Evolutionary conservation across 92 coral and sea anemone species (phyloP).

Genomic region (Meandrina meandrites): DNA sequence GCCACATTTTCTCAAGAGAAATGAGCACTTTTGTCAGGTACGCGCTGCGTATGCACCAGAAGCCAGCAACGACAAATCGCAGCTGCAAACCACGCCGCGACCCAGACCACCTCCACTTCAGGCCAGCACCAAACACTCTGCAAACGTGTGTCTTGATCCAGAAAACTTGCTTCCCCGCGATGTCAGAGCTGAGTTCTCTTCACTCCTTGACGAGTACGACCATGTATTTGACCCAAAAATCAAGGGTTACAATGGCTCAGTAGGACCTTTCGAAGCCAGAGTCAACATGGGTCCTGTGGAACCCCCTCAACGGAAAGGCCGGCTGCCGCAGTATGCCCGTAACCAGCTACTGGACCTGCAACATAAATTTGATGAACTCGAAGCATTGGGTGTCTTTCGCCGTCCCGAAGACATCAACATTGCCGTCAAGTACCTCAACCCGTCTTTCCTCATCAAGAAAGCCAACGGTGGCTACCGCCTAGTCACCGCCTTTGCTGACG

Average conservation of each 20-base stretch:
- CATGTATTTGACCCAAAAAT: slow-evolving; percentile 50
- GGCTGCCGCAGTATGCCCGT: slow-evolving; percentile 63
- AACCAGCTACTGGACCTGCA: slow-evolving; percentile 42
- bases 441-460: slow-evolving; percentile 54
- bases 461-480: slow-evolving; percentile 48
- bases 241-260: slow-evolving; percentile 76
- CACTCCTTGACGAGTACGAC: slow-evolving; percentile 28
- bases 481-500: slow-evolving; percentile 51
- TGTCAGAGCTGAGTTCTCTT: slow-evolving; percentile 23
- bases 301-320: slow-evolving; percentile 67
- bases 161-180: slow-evolving; percentile 10
- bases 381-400: slow-evolving; percentile 45
- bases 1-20: slow-evolving; percentile 52
- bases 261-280: slow-evolving; percentile 65
- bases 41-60: neutral
- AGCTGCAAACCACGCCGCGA: neutral
- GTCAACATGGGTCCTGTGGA: slow-evolving; percentile 82
- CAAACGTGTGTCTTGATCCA: slow-evolving; percentile 35
- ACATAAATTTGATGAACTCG: slow-evolving; percentile 46
- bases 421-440: slow-evolving; percentile 39
- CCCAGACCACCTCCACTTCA: slow-evolving; percentile 9
- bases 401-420: slow-evolving; percentile 49
- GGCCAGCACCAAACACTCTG: slow-evolving; percentile 16
- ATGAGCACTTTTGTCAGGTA: slow-evolving; percentile 46
- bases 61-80: neutral